These are phyloP conservation scores for Eriosoma lanigerum DNA, from an alignment of 1,140 invertebrate species.

Conservation along the genomic window DNA sequence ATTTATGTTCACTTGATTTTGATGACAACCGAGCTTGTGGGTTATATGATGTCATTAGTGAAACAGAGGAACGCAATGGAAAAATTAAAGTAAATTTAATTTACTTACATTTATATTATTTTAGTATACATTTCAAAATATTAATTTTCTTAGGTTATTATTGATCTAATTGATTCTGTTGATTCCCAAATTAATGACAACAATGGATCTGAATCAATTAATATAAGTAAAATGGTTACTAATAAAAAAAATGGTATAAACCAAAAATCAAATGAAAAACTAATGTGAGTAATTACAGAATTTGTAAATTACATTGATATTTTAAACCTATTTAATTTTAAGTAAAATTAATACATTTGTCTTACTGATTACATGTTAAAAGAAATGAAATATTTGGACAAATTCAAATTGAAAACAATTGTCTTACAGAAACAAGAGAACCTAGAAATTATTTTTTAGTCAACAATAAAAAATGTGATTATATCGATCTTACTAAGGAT, in stretches of 20 bases:
- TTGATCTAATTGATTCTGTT: background rate
- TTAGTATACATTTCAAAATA: too few relatives aligned
- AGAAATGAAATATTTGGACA: background rate
- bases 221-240: background rate
- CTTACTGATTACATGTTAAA: background rate
- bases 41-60: slow-evolving; percentile 36
- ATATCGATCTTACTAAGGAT: slow-evolving; percentile 7
- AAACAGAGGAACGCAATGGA: slow-evolving; percentile 36
- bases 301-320: background rate
- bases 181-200: background rate
- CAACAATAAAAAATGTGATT: background rate
- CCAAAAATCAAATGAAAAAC: background rate
- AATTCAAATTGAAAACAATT: background rate
- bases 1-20: background rate
- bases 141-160: background rate
- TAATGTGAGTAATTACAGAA: background rate
- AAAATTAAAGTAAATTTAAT: slow-evolving; percentile 24
- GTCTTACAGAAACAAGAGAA: background rate
- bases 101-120: background rate
- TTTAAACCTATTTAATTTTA: background rate
- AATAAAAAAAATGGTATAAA: background rate
- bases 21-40: background rate
- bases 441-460: background rate
- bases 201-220: background rate
- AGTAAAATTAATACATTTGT: background rate